phyloP scores from a whole-genome alignment of 64 coral and sea anemone genomes.

The Montipora foliosa region DNA sequence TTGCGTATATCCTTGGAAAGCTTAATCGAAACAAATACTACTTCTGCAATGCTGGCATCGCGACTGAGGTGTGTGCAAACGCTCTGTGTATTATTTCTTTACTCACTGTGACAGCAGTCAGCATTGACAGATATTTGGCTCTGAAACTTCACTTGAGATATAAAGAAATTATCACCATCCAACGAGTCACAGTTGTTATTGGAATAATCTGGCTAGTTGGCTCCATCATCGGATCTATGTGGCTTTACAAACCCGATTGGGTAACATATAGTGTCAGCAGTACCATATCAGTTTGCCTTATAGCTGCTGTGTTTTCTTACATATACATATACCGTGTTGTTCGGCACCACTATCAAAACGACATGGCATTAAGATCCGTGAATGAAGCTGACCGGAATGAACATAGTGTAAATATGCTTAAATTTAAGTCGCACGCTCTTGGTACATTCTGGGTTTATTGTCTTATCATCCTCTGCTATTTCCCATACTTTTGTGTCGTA shows the following conservation, averaged over 20 bases:
- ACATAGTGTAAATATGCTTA: neutral
- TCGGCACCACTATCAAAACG: neutral
- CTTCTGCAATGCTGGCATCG: constrained; percentile 38
- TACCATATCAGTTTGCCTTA: neutral
- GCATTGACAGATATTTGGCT: constrained; percentile 42
- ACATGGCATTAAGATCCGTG: neutral
- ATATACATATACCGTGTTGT: constrained; percentile 16
- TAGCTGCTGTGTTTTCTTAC: constrained; percentile 22
- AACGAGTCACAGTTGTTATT: constrained; percentile 4
- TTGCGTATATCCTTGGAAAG: constrained; percentile 9
- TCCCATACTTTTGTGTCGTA: constrained; percentile 39
- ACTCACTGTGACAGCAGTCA: constrained; percentile 24
- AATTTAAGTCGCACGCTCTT: constrained; percentile 21
- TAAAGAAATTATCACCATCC: constrained; percentile 20
- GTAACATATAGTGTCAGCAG: neutral
- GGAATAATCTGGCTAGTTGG: constrained; percentile 18
- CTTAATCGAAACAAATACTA: neutral
- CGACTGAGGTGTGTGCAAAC: neutral
- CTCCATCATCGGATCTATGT: neutral
- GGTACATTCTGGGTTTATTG: constrained; percentile 49
- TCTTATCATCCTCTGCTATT: constrained; percentile 16
- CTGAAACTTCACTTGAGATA: constrained; percentile 40
- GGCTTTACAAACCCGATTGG: constrained; percentile 20
- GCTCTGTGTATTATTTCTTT: constrained; percentile 50
- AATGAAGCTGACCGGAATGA: neutral